A percentile compares a stretch with the other conserved stretches of the same genome.
These are phyloP conservation scores for Myrmophylax atrothorax DNA, from an alignment of 2,113 vertebrate species.

Conservation along the genomic window DNA sequence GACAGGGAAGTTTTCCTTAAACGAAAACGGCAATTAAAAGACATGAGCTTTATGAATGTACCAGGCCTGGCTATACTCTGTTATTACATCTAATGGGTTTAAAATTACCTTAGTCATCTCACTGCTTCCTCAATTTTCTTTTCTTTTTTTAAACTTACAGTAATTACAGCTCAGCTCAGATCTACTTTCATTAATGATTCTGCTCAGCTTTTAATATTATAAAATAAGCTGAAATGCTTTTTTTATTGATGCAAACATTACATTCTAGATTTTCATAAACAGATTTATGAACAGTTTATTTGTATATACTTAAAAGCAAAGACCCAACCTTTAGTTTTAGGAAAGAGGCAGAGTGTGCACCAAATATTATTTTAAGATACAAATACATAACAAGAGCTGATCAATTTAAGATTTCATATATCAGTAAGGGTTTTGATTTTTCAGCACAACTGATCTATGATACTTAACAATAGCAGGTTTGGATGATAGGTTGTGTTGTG, in stretches of 20 bases:
- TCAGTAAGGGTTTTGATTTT: neutral
- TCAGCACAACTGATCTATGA: neutral
- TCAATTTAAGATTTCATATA: neutral
- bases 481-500: neutral
- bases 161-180: neutral
- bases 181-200: neutral
- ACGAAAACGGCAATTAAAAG: neutral
- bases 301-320: neutral
- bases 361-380: neutral
- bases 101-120: neutral
- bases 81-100: conserved; percentile 42
- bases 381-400: neutral
- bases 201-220: neutral
- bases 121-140: conserved; percentile 24
- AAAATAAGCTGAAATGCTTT: neutral
- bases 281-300: neutral
- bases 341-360: neutral
- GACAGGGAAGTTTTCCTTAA: neutral
- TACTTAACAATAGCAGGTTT: neutral
- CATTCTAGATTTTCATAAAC: neutral
- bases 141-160: neutral
- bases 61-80: neutral
- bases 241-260: neutral
- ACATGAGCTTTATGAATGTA: neutral
- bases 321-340: neutral